A percentile compares a stretch with the other conserved stretches of the same genome.
Conservation (phyloP, 2,113 vertebrate species). For the Zootoca vivipara region DNA sequence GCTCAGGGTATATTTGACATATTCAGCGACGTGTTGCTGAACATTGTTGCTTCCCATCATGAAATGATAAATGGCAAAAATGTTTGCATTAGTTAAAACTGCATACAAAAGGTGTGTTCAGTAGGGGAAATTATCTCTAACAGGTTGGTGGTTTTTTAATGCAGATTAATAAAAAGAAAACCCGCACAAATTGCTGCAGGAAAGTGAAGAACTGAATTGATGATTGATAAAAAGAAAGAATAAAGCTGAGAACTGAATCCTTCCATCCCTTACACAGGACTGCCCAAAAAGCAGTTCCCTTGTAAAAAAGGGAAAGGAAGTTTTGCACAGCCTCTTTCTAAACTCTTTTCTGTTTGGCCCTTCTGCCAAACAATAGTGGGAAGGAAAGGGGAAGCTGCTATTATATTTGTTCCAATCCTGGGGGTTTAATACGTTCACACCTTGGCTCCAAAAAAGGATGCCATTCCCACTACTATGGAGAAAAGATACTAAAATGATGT, state of each 20-base stretch:
- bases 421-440: conserved; percentile 23
- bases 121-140: too few relatives aligned
- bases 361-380: conserved; percentile 62
- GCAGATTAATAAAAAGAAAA: too few relatives aligned
- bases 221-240: too few relatives aligned
- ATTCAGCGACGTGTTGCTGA: not conserved
- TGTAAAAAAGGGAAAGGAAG: not conserved
- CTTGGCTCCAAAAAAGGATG: conserved; percentile 8
- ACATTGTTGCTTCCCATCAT: too few relatives aligned
- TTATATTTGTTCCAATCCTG: conserved; percentile 24
- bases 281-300: not conserved
- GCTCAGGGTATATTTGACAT: not conserved
- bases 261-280: not conserved
- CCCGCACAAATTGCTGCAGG: too few relatives aligned
- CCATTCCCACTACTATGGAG: rapidly evolving
- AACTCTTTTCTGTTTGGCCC: conserved; percentile 32
- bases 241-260: too few relatives aligned
- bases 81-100: too few relatives aligned
- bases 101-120: too few relatives aligned
- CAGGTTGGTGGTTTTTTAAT: too few relatives aligned
- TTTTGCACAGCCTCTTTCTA: conserved; percentile 13
- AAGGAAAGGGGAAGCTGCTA: conserved; percentile 61
- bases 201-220: too few relatives aligned
- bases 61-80: not conserved
- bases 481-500: not conserved